Evolutionary conservation across 2,113 vertebrate species (phyloP).

Genomic region (Osmerus mordax): DNA sequence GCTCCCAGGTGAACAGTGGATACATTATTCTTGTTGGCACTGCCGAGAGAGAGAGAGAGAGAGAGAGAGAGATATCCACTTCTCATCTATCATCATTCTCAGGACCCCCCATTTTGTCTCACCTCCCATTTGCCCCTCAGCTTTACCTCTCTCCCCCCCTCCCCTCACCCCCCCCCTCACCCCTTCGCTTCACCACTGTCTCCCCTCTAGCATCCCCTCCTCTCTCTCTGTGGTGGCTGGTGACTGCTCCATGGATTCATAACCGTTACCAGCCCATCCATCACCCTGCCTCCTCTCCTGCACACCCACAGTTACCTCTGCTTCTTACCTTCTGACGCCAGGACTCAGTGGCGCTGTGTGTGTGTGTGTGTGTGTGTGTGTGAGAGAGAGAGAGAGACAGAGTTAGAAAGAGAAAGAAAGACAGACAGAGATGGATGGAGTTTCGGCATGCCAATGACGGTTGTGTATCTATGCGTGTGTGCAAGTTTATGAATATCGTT

Average conservation of each 20-base stretch:
- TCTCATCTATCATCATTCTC: conserved; percentile 20
- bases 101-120: neutral
- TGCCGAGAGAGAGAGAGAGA: neutral
- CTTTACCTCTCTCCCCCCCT: neutral
- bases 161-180: neutral
- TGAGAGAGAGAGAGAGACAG: too few species aligned
- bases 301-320: neutral
- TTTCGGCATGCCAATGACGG: too few species aligned
- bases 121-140: conserved; percentile 6
- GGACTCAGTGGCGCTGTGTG: conserved; percentile 17
- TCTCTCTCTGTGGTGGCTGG: conserved; percentile 18
- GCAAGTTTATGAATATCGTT: too few species aligned
- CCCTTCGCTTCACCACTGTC: neutral
- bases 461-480: too few species aligned
- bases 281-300: conserved; percentile 15
- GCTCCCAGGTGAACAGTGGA: conserved; percentile 4
- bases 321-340: conserved; percentile 19
- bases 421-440: too few species aligned
- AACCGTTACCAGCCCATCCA: conserved; percentile 6
- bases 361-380: too few species aligned
- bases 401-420: too few species aligned
- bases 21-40: neutral
- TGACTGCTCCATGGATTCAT: conserved; percentile 22
- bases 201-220: neutral
- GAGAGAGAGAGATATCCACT: neutral